These are phyloP conservation scores for Hippopotamyrus pictus DNA, from an alignment of 2,797 vertebrate genomes.

Conservation along the genomic window DNA sequence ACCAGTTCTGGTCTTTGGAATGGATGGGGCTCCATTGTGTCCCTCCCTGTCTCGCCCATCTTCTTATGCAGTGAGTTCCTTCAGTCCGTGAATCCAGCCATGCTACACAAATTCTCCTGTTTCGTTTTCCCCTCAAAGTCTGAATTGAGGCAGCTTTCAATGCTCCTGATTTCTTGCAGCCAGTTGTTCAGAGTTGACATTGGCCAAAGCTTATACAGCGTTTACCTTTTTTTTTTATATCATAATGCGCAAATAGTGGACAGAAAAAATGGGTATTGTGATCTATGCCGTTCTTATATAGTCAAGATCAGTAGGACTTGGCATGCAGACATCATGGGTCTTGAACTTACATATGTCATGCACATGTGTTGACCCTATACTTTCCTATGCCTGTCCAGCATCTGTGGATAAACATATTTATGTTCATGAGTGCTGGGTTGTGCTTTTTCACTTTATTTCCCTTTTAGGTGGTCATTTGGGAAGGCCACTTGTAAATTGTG, in stretches of 20 bases:
- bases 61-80: background rate
- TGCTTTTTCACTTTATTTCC: conserved; percentile 31
- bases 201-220: conserved; percentile 19
- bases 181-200: background rate
- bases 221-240: conserved; percentile 21
- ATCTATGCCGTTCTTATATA: conserved; percentile 35
- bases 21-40: conserved; percentile 29
- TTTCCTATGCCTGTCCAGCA: background rate
- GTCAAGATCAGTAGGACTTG: conserved; percentile 32
- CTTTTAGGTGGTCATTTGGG: conserved; percentile 9
- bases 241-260: background rate
- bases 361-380: background rate
- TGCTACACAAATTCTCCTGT: background rate
- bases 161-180: background rate
- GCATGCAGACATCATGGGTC: conserved; percentile 25
- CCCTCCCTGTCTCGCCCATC: background rate
- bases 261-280: background rate
- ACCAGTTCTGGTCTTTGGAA: conserved; percentile 34
- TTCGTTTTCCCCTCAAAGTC: background rate
- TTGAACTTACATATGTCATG: background rate
- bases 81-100: background rate
- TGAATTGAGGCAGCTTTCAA: conserved; percentile 11
- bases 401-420: conserved; percentile 17
- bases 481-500: background rate
- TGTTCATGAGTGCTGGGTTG: conserved; percentile 22